These are phyloP conservation scores for Mustelus asterias DNA, from an alignment of 2,113 vertebrate genomes.

Conservation along the genomic window DNA sequence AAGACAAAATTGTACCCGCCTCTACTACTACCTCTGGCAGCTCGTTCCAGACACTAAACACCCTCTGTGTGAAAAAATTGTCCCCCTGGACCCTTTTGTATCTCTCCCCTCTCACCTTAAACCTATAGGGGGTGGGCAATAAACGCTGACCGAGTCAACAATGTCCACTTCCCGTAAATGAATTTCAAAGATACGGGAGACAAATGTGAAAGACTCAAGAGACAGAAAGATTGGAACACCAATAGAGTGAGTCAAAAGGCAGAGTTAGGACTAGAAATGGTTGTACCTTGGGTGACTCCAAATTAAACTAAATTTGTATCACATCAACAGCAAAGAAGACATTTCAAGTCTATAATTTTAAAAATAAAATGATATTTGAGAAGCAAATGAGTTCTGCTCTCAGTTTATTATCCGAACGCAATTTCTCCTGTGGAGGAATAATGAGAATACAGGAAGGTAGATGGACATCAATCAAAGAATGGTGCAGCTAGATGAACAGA, in stretches of 20 bases:
- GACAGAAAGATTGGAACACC: not conserved
- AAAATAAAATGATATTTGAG: not conserved
- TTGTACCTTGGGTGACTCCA: not conserved
- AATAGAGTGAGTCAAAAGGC: not conserved
- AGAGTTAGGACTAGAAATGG: not conserved
- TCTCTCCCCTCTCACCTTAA: no score
- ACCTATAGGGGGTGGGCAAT: no score
- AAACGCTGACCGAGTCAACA: no score
- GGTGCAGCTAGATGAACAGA: not conserved
- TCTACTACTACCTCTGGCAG: no score
- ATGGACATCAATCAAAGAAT: not conserved
- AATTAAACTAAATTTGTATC: not conserved
- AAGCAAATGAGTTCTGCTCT: slow-evolving; percentile 1
- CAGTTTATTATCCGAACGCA: not conserved
- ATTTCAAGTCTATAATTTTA: not conserved
- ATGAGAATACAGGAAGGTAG: not conserved
- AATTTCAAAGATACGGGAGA: not conserved
- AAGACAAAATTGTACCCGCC: no score
- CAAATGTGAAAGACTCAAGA: not conserved
- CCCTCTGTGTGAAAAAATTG: no score
- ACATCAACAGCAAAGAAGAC: not conserved
- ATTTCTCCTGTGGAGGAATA: not conserved
- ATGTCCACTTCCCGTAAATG: no score
- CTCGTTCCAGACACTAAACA: no score
- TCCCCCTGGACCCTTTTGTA: no score